phyloP scores from a whole-genome alignment of 2,113 vertebrate species.

The Monarcha castaneiventris region DNA sequence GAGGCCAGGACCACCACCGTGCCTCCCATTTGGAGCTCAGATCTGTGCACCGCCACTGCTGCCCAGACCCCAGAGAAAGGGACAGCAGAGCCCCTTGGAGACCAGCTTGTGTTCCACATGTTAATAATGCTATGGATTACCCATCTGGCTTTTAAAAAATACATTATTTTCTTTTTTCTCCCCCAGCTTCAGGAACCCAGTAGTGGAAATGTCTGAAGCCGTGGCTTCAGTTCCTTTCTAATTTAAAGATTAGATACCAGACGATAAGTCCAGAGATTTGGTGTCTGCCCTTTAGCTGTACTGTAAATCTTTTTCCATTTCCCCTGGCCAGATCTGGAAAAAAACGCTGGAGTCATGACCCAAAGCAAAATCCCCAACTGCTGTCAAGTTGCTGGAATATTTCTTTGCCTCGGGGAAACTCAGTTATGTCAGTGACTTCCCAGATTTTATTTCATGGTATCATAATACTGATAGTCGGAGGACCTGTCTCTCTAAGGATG shows the following conservation, averaged over 20 bases:
- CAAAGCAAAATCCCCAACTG: neutral
- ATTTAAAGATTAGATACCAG: conserved; percentile 20
- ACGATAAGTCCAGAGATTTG: neutral
- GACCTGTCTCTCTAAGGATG: neutral
- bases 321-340: neutral
- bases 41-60: neutral
- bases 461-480: neutral
- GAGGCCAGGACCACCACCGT: neutral
- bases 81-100: neutral
- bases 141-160: neutral
- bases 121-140: neutral
- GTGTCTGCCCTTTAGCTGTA: neutral
- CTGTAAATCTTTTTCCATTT: conserved; percentile 11
- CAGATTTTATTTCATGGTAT: neutral
- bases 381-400: neutral
- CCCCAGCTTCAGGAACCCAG: neutral
- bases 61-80: neutral
- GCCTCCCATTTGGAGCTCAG: neutral
- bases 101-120: neutral
- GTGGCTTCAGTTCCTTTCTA: neutral
- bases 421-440: neutral
- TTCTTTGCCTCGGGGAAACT: neutral
- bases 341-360: neutral
- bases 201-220: neutral
- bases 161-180: neutral